Conservation (phyloP, 2,888 invertebrate genomes). For the Pterobdella sp. region DNA sequence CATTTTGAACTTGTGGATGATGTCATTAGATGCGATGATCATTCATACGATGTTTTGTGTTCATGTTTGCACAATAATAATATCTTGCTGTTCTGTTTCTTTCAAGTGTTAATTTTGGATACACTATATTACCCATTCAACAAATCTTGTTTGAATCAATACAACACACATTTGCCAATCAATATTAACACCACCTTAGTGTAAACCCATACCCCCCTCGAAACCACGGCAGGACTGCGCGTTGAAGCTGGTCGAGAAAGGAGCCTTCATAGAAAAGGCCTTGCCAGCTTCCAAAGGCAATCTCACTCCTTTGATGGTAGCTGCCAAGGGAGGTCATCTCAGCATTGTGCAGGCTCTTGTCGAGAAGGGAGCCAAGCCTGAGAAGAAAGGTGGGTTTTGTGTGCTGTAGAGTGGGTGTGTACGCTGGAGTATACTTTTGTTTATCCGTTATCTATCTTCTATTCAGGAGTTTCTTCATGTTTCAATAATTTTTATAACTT, state of each 20-base stretch:
- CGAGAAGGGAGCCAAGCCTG: constrained; percentile 51
- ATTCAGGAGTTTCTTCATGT: too few species aligned
- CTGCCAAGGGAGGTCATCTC: constrained; percentile 51
- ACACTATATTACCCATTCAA: too few species aligned
- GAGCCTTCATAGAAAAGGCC: constrained; percentile 49
- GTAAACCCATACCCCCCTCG: neutral
- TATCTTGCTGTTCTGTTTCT: too few species aligned
- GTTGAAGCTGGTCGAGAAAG: constrained; percentile 48
- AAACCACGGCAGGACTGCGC: constrained; percentile 47
- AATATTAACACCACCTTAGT: neutral
- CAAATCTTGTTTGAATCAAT: too few species aligned
- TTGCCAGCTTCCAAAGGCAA: constrained; percentile 50
- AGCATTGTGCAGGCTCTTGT: constrained; percentile 51
- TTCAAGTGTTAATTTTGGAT: too few species aligned
- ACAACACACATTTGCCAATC: neutral
- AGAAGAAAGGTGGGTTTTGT: constrained; percentile 46
- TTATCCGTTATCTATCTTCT: neutral
- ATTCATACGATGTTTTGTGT: too few species aligned
- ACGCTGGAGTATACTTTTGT: neutral
- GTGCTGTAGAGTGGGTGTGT: constrained; percentile 1
- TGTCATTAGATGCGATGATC: too few species aligned
- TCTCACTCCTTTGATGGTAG: constrained; percentile 53
- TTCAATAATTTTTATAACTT: too few species aligned
- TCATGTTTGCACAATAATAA: too few species aligned
- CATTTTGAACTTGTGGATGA: too few species aligned